phyloP scores from a whole-genome alignment of 2,113 vertebrate genomes.

The Laterallus jamaicensis region DNA sequence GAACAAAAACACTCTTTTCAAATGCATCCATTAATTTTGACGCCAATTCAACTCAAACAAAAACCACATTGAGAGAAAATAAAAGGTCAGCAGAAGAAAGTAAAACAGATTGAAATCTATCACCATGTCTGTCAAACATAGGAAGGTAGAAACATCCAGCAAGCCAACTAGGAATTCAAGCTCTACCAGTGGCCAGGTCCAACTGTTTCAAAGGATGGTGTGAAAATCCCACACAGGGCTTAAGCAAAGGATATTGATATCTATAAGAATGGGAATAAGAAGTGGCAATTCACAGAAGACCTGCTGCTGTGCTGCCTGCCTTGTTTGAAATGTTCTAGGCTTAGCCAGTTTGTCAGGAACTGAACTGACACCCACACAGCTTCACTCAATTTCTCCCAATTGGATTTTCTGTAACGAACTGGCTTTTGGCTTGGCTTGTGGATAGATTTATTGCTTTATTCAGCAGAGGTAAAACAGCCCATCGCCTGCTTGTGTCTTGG shows the following conservation, averaged over 20 bases:
- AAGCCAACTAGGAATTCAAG: neutral
- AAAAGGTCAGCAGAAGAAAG: slow-evolving; percentile 18
- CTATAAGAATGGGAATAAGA: neutral
- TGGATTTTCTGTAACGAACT: neutral
- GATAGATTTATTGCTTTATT: neutral
- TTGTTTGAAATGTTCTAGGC: neutral
- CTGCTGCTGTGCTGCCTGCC: neutral
- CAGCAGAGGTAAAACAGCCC: neutral
- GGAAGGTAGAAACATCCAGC: neutral
- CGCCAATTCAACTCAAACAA: slow-evolving; percentile 1
- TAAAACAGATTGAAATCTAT: slow-evolving; percentile 20
- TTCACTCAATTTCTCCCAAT: neutral
- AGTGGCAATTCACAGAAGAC: neutral
- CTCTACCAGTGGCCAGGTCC: neutral
- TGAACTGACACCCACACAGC: neutral
- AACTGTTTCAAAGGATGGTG: neutral
- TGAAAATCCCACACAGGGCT: neutral
- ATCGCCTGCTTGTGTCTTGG: neutral
- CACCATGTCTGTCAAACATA: neutral
- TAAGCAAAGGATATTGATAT: neutral
- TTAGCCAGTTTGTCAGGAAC: neutral
- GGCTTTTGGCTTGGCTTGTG: neutral
- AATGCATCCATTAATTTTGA: neutral
- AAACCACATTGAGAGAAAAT: neutral
- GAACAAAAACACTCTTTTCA: neutral